These are phyloP conservation scores for Drosophila borborema DNA, from an alignment of 2,888 invertebrate species.

Conservation along the genomic window DNA sequence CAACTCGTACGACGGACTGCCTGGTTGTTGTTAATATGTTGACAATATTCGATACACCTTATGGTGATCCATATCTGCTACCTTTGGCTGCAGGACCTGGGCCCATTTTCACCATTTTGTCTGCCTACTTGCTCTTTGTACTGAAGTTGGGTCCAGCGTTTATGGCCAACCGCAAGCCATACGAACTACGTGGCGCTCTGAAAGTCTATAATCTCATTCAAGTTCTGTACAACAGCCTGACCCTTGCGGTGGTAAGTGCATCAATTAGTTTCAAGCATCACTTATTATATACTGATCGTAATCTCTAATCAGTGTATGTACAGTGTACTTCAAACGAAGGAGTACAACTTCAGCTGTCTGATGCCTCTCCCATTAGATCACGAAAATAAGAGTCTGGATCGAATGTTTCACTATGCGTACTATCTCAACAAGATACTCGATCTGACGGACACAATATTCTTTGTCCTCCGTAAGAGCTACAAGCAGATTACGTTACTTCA, in stretches of 20 bases:
- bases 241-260: slow-evolving; percentile 12
- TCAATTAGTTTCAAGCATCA: neutral
- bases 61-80: slow-evolving; percentile 17
- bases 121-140: slow-evolving; percentile 26
- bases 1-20: neutral
- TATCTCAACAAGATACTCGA: slow-evolving; percentile 56
- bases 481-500: slow-evolving; percentile 53
- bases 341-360: slow-evolving; percentile 17
- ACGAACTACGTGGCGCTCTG: slow-evolving; percentile 7
- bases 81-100: slow-evolving; percentile 9
- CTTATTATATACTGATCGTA: too few species aligned
- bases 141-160: slow-evolving; percentile 29
- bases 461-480: slow-evolving; percentile 39
- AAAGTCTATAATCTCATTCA: slow-evolving; percentile 37
- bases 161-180: slow-evolving; percentile 37
- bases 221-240: slow-evolving; percentile 17
- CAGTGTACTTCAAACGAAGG: neutral
- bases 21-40: slow-evolving; percentile 14
- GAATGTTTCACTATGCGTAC: slow-evolving; percentile 43
- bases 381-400: slow-evolving; percentile 34
- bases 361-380: slow-evolving; percentile 28
- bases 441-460: slow-evolving; percentile 56
- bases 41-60: slow-evolving; percentile 12
- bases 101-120: slow-evolving; percentile 20
- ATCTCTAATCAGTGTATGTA: neutral